Percentiles rank a stretch among this genome's conserved stretches.
Evolutionary conservation across 2,797 vertebrate species (phyloP).

Genomic region (Phalanger gymnotis): DNA sequence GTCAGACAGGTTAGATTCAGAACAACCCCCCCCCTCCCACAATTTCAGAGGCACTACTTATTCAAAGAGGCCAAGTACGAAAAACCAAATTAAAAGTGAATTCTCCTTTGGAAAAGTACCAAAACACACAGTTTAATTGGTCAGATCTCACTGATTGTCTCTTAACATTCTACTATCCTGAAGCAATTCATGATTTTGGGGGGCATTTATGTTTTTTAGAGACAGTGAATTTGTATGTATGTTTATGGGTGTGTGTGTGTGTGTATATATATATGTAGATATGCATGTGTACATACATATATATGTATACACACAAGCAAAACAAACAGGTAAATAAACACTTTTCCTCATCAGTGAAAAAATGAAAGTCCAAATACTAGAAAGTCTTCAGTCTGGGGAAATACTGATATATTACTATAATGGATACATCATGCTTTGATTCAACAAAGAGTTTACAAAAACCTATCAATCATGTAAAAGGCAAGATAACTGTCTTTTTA

Average conservation of each 20-base stretch:
- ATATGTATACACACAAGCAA: neutral
- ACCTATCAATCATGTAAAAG: neutral
- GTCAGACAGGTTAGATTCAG: no score
- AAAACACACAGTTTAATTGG: neutral
- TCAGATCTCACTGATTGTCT: neutral
- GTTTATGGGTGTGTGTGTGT: neutral
- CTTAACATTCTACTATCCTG: neutral
- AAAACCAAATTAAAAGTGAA: neutral
- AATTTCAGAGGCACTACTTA: neutral
- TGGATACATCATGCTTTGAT: neutral
- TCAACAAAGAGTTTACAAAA: neutral
- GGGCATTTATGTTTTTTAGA: neutral
- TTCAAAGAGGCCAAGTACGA: neutral
- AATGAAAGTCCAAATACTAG: neutral
- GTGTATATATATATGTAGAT: neutral
- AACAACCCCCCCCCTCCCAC: neutral
- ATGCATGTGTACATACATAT: neutral
- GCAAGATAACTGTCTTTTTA: neutral
- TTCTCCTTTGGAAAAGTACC: neutral
- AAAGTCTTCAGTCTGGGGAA: neutral
- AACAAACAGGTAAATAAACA: neutral
- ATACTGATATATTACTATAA: neutral
- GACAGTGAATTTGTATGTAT: neutral
- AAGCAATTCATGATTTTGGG: neutral
- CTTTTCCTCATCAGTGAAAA: neutral